Evolutionary conservation across 2,113 vertebrate genomes (phyloP).

Genomic region (Phoxinus phoxinus): DNA sequence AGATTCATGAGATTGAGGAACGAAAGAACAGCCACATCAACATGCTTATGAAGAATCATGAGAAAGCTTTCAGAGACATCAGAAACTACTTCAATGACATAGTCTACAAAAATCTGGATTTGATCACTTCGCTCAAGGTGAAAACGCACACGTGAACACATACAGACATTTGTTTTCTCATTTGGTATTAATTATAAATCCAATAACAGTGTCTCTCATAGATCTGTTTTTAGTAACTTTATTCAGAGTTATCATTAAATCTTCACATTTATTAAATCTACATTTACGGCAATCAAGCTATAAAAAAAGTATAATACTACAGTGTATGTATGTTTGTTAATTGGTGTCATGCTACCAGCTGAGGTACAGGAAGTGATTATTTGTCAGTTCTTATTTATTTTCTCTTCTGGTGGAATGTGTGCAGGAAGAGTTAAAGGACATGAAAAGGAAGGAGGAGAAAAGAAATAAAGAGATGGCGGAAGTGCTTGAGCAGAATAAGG

Average conservation of each 20-base stretch:
- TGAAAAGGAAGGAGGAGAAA: slow-evolving; percentile 72
- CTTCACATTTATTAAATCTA: neutral
- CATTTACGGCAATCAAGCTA: neutral
- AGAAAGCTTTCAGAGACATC: slow-evolving; percentile 78
- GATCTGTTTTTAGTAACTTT: neutral
- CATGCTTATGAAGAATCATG: slow-evolving; percentile 77
- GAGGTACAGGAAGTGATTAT: neutral
- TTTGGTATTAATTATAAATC: neutral
- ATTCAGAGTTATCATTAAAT: neutral
- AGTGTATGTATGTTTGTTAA: neutral
- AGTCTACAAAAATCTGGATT: slow-evolving; percentile 76
- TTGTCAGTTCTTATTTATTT: neutral
- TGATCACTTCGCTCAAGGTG: slow-evolving; percentile 85
- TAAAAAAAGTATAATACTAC: neutral
- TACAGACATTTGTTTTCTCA: neutral
- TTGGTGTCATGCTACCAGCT: neutral
- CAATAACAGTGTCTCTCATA: neutral
- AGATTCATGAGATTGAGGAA: slow-evolving; percentile 81
- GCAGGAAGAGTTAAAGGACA: slow-evolving; percentile 81
- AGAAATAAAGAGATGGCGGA: slow-evolving; percentile 78
- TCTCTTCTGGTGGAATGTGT: neutral
- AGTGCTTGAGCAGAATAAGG: slow-evolving; percentile 76
- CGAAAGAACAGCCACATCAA: slow-evolving; percentile 83
- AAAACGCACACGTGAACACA: neutral
- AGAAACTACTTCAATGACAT: slow-evolving; percentile 83